These are phyloP conservation scores for Flabesymbios commensalis DNA, from an alignment of 2,888 invertebrate genomes.

Conservation along the genomic window DNA sequence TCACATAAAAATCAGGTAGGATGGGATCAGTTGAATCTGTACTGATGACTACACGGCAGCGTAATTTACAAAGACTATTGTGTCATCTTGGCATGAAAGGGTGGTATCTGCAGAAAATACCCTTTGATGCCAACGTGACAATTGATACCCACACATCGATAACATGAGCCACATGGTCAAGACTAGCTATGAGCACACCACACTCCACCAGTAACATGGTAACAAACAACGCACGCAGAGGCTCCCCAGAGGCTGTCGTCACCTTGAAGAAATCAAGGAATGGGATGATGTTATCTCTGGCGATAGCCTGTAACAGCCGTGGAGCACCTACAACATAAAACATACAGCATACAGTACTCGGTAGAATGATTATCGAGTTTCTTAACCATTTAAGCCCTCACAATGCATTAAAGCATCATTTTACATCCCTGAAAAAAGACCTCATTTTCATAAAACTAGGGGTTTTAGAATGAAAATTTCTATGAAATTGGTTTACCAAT, in stretches of 20 bases:
- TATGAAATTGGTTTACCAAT: no score
- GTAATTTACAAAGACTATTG: no score
- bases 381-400: no score
- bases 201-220: slow-evolving; percentile 67
- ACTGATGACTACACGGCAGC: no score
- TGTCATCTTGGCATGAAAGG: no score
- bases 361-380: not conserved
- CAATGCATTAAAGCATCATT: no score
- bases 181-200: slow-evolving; percentile 84
- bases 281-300: slow-evolving; percentile 94
- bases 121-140: not conserved
- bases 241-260: slow-evolving; percentile 90
- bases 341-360: not conserved
- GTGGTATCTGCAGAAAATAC: no score
- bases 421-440: no score
- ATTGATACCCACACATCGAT: slow-evolving; percentile 74
- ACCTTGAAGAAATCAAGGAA: slow-evolving; percentile 84
- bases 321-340: slow-evolving; percentile 61
- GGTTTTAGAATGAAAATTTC: no score
- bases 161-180: slow-evolving; percentile 92
- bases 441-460: no score
- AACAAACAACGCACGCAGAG: slow-evolving; percentile 85
- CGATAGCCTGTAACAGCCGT: slow-evolving; percentile 80
- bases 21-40: no score
- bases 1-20: no score